Base-by-base conservation (phyloP, 2,888 invertebrate genomes). In the Scaptomyza reducta region DNA sequence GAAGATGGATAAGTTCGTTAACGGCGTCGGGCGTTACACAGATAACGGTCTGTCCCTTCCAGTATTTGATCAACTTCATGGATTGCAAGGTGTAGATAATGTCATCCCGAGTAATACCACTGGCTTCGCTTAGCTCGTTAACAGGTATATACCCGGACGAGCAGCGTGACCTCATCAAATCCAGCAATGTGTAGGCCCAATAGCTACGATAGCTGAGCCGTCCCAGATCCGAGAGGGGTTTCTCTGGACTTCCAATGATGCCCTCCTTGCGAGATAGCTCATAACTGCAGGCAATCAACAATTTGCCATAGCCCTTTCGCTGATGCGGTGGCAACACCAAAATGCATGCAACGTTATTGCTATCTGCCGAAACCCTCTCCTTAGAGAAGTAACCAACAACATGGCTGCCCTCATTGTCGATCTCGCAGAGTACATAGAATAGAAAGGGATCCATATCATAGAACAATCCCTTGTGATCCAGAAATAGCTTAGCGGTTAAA, bases 31-130 rank as follows among this genome's bases (percentile, higher is more conserved):
- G 97, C 13, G 98, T 99, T 0, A 99, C 98, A 92, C 98, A 99
- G 73, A 99, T 97, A 0, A 99, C 98, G 92, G 99, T 98, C 89
- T 98, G 98, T 0, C 99, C 99, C 91, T 99, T 99, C 99, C 99
- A 99, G 91, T 99, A 99, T 90, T 99, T 98, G 0, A 99, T 97
- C 97, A 99, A 97, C 91, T 99, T 99, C 95, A 99, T 96, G 25
- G 97, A 97, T 92, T 99, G 99, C 16, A 99, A 92, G 0, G 97
- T 99, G n/a, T 96, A 97, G 83, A 99, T 97, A 45, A 99, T 98
- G 89, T 99, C 99, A 1, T 96, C 97, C 89, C 98, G 97, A 0
- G 98, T 96, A 81, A 99, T 99, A 79, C 98, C 97, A 0, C 99
- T 99, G 95, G 97, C 96, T 88, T 96, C 95, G 92, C 97, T 97